Conservation (phyloP, 2,113 vertebrate genomes). For the Ceuthmochares aereus region DNA sequence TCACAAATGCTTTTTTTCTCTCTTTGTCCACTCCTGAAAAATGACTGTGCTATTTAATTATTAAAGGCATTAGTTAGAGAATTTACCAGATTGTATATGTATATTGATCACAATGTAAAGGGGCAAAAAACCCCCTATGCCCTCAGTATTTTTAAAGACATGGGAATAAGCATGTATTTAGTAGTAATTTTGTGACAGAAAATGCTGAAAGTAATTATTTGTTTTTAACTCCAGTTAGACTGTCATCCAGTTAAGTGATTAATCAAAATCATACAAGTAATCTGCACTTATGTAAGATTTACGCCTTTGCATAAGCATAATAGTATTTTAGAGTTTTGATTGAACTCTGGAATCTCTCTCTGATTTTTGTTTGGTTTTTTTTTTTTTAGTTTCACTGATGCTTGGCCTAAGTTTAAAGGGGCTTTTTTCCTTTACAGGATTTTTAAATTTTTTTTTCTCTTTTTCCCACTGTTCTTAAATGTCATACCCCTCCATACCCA, state of each 20-base stretch:
- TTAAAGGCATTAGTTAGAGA: conserved; percentile 28
- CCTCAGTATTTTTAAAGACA: conserved; percentile 25
- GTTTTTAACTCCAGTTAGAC: background rate
- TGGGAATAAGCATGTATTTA: conserved; percentile 42
- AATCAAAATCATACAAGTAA: background rate
- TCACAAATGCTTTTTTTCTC: background rate
- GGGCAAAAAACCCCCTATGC: background rate
- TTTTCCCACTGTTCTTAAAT: background rate
- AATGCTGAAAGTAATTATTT: background rate
- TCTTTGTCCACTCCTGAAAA: background rate
- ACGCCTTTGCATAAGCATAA: background rate
- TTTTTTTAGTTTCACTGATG: background rate
- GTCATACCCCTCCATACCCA: background rate
- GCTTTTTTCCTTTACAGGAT: background rate
- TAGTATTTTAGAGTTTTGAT: background rate
- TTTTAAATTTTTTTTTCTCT: background rate
- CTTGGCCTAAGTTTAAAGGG: background rate
- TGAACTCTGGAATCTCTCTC: background rate
- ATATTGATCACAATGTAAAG: background rate
- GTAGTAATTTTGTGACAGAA: background rate
- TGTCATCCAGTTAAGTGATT: conserved; percentile 22
- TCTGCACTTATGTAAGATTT: background rate
- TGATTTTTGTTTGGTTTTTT: background rate
- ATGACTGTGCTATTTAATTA: background rate
- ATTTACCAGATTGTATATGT: conserved; percentile 42